A percentile compares a stretch with the other conserved stretches of the same genome.
Evolutionary conservation across 2,888 invertebrate genomes (phyloP).

Genomic region (Mythimna impura): DNA sequence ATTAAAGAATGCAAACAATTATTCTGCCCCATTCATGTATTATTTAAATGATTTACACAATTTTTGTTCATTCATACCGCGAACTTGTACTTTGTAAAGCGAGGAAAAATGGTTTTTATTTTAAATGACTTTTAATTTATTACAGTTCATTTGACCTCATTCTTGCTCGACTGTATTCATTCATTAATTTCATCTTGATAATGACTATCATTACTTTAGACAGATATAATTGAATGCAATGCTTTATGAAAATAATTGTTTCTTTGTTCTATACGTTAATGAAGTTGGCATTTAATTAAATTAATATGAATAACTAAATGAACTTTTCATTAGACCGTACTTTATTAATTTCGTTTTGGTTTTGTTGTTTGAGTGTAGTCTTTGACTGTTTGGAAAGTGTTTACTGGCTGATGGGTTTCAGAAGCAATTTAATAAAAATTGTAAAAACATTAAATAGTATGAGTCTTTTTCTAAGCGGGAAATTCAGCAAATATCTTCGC

Average conservation of each 20-base stretch:
- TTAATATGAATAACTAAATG: slow-evolving; percentile 18
- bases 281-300: slow-evolving; percentile 23
- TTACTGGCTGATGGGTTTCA: background rate
- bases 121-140: slow-evolving; percentile 39
- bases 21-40: slow-evolving; percentile 49
- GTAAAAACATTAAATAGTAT: background rate
- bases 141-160: slow-evolving; percentile 41
- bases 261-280: slow-evolving; percentile 31
- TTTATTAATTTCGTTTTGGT: slow-evolving; percentile 8
- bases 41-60: slow-evolving; percentile 52
- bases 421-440: background rate
- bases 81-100: slow-evolving; percentile 21
- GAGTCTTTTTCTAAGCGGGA: background rate
- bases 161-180: slow-evolving; percentile 23
- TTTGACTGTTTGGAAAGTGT: background rate
- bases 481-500: too few relatives aligned
- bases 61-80: slow-evolving; percentile 57
- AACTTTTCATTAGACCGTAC: slow-evolving; percentile 9
- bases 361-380: background rate
- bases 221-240: slow-evolving; percentile 42
- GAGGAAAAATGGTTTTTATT: slow-evolving; percentile 30
- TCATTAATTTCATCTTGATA: slow-evolving; percentile 46
- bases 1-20: slow-evolving; percentile 38
- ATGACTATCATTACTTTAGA: slow-evolving; percentile 40
- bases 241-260: slow-evolving; percentile 37